phyloP scores from a whole-genome alignment of 2,888 invertebrate genomes.

The Cartodere bifasciata region DNA sequence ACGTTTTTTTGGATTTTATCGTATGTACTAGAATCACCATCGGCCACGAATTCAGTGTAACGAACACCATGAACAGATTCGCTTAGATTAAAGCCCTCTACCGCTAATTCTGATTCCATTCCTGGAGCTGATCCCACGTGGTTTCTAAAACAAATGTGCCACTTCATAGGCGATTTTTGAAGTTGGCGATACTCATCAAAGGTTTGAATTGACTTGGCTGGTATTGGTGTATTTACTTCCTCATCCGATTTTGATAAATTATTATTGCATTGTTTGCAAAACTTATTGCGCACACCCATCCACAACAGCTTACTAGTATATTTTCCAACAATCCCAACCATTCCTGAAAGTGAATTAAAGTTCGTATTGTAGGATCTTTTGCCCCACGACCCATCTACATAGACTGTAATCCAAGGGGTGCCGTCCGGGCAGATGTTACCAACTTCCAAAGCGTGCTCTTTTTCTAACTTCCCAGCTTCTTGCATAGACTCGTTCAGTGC shows the following conservation, averaged over 20 bases:
- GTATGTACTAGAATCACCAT: slow-evolving; percentile 16
- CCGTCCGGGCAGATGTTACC: slow-evolving; percentile 12
- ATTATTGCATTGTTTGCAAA: slow-evolving; percentile 17
- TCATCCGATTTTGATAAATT: no score
- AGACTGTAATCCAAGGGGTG: slow-evolving; percentile 17
- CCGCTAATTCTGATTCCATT: slow-evolving; percentile 16
- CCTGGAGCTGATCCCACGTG: slow-evolving; percentile 13
- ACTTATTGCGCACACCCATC: slow-evolving; percentile 17
- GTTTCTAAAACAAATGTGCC: slow-evolving; percentile 17
- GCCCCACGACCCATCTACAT: slow-evolving; percentile 19
- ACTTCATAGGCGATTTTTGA: no score
- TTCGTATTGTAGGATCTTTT: slow-evolving; percentile 17
- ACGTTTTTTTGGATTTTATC: slow-evolving; percentile 14
- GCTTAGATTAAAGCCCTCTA: slow-evolving; percentile 15
- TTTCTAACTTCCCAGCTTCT: slow-evolving; percentile 9
- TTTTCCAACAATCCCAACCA: slow-evolving; percentile 16
- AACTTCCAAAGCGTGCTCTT: slow-evolving; percentile 10
- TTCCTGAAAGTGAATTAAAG: slow-evolving; percentile 16
- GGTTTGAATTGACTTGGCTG: no score
- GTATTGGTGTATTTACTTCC: no score
- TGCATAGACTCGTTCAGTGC: slow-evolving; percentile 1
- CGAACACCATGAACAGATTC: slow-evolving; percentile 12
- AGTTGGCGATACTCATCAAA: no score
- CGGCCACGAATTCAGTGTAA: slow-evolving; percentile 13
- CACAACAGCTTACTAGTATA: slow-evolving; percentile 14